Base-by-base conservation (phyloP, 2,888 invertebrate species). In the Drosophila nr. perissopoda region DNA sequence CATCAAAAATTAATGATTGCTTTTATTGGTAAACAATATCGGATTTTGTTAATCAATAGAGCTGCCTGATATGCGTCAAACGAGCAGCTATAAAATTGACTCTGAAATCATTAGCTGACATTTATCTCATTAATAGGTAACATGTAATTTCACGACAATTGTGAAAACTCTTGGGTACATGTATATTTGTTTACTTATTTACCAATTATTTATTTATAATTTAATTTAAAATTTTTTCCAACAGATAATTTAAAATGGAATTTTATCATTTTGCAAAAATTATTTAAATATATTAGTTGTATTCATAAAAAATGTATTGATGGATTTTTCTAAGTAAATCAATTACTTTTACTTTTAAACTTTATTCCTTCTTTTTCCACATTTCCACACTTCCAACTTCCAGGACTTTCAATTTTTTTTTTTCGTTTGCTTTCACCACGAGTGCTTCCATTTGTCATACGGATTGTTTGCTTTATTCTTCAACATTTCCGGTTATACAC, bases 401-500 rank as follows among this genome's bases (percentile, higher is more conserved):
- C 29, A 40, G 36, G 34, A 36, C 4, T 58, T 48, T 18, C 1
- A 1, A 21, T 34, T 27, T 33, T 16, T 59, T 63, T 66, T 53
- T 16, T 46, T 66, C 58, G 4, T n/a, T 29, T 56, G 40, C 8
- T 13, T 54, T 34, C 3, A 42, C 18, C 2, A 4, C 38, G 56
- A 27, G 29, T 56, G 2, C 29, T 58, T 58, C 52, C 48, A 71
- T 52, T 60, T 64, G 57, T 57, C 40, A 25, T 65, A 33, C 42
- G 27, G 36, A 46, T 33, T 64, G 31, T n/a, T 46, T 29, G 11
- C 21, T 51, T 57, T 61, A 54, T 62, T 63, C 34, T 49, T 52
- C 40, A 65, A 57, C 48, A 81, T 64, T 77, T 74, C 81, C 71
- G 74, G 83, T 87, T 74, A 85, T 79, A 74, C 84, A 83, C 78